These are phyloP conservation scores for Heliconius himera DNA, from an alignment of 1,140 invertebrate species.

Conservation along the genomic window DNA sequence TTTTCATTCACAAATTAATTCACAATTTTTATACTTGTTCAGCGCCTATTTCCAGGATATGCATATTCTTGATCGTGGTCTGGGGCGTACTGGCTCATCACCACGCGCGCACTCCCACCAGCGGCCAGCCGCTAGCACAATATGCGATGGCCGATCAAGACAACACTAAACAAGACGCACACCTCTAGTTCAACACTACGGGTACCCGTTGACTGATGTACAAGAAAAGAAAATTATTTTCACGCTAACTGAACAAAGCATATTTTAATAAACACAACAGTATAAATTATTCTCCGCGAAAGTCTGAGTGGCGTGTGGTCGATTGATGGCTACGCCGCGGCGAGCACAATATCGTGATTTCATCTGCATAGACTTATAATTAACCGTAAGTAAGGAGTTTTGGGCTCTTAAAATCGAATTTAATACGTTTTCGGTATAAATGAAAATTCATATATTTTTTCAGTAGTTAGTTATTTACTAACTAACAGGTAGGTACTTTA, in stretches of 20 bases:
- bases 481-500: not conserved
- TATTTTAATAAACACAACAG: conserved; percentile 75
- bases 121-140: conserved; percentile 33
- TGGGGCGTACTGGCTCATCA: conserved; percentile 54
- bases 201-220: conserved; percentile 45
- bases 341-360: conserved; percentile 64
- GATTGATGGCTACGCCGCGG: conserved; percentile 59
- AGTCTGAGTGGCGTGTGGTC: conserved; percentile 61
- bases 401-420: not conserved
- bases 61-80: conserved; percentile 61
- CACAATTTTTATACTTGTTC: conserved; percentile 67
- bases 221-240: conserved; percentile 78
- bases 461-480: not conserved
- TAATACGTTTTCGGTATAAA: not conserved
- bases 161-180: conserved; percentile 39
- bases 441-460: not conserved
- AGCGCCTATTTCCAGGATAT: conserved; percentile 73
- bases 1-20: conserved; percentile 33
- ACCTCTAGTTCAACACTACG: conserved; percentile 56
- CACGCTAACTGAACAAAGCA: conserved; percentile 73
- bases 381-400: not conserved
- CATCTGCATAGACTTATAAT: conserved; percentile 51
- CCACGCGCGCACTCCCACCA: conserved; percentile 43
- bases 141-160: conserved; percentile 38
- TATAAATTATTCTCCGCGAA: conserved; percentile 73